Base-by-base conservation (phyloP, 2,113 vertebrate genomes). In the Nothocercus nigrocapillus region DNA sequence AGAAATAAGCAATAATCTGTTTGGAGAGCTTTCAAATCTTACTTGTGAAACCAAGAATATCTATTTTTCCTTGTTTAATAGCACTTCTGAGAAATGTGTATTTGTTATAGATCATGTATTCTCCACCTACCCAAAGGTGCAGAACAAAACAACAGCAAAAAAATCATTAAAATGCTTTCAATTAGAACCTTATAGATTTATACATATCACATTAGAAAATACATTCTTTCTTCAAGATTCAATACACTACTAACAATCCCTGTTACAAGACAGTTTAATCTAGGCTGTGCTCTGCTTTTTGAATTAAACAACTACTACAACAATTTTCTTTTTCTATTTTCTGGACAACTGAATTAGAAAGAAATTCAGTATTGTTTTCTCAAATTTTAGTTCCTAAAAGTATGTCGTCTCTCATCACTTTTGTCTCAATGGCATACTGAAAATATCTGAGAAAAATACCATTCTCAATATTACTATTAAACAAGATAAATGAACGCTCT, bases 381-480 rank as follows among this genome's bases (percentile, higher is more conserved):
- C 20, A 51, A 44, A 32, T 64, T 76, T 63, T 76, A 59, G 4
- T 40, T 15, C 4, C 11, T 59, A 36, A 88, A 64, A 45, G 8
- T 2, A 17, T 11, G 3, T 3, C 1, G 22, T 59, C 5, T 36
- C 9, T 34, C 40, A 32, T 2, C 32, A 13, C 24, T 3, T 40
- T 59, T 51, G 5, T 38, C 40, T 80, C 80, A 42, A 36, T 45
- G 6, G 54, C 5, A 5, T 15, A 58, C 18, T 58, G 30, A 30
- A 54, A 84, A 54, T 2, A 3, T 21, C 9, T 54, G 4, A 83
- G 27, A 88, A 90, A 85, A 76, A 40, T 2, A 51, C 2, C 9
- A 54, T 54, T 56, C 36, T 58, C 58, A n/a, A 20, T 61, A 25
- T 2, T 47, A 3, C 30, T 54, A 56, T 61, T 76, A 59, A 76